phyloP scores from a whole-genome alignment of 37 sponge, comb jelly and placozoan species.

The Lycopodina hypogea region DNA sequence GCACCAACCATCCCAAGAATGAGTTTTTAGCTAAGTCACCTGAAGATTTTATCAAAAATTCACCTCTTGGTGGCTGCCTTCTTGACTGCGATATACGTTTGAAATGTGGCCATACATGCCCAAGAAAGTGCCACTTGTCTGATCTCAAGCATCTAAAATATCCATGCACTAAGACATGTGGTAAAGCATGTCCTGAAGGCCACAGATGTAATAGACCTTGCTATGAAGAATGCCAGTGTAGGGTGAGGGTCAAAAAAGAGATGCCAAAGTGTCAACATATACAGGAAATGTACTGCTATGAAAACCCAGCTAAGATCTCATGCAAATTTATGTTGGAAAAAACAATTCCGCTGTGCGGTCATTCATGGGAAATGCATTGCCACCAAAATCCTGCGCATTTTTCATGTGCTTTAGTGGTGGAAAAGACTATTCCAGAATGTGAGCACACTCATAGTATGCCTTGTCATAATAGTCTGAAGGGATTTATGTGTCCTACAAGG shows the following conservation, averaged over 20 bases:
- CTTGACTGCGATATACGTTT: slow-evolving; percentile 49
- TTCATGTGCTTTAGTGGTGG: slow-evolving; percentile 18
- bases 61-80: slow-evolving; percentile 77
- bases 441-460: slow-evolving; percentile 33
- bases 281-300: slow-evolving; percentile 37
- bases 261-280: slow-evolving; percentile 60
- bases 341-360: neutral
- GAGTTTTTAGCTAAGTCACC: slow-evolving; percentile 16
- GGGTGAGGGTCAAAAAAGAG: slow-evolving; percentile 1
- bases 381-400: slow-evolving; percentile 7
- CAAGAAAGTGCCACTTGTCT: slow-evolving; percentile 47
- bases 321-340: slow-evolving; percentile 13
- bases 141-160: slow-evolving; percentile 65
- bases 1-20: slow-evolving; percentile 72
- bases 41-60: slow-evolving; percentile 49
- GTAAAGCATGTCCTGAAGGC: slow-evolving; percentile 14
- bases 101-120: slow-evolving; percentile 74
- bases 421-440: slow-evolving; percentile 44
- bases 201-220: slow-evolving; percentile 44
- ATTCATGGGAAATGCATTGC: slow-evolving; percentile 33
- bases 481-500: slow-evolving; percentile 20
- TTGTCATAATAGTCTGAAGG: slow-evolving; percentile 39
- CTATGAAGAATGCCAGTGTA: slow-evolving; percentile 33
- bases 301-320: slow-evolving; percentile 14
- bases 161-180: slow-evolving; percentile 59